Base-by-base conservation (phyloP, 2,113 vertebrate species). In the Numida meleagris region DNA sequence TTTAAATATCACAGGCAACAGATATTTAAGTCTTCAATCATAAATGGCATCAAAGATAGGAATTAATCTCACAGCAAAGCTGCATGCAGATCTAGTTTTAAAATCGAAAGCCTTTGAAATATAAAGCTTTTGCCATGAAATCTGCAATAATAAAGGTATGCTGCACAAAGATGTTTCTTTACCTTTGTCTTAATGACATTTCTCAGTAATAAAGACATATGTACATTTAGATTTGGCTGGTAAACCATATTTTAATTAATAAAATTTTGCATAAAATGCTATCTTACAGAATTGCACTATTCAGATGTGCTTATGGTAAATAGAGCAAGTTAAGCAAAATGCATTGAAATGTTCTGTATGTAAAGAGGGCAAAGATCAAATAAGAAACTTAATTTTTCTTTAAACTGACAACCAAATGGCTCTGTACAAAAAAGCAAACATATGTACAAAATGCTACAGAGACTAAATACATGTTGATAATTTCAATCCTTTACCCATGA, bases 391-490 rank as follows among this genome's bases (percentile, higher is more conserved):
- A 89, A 91, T 57, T 33, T 31, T 86, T 17, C 95, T 86, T 29
- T 38, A 91, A 98, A 98, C 97, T 95, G 96, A 98, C 94, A 97
- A 97, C 96, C 98, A 96, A 97, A 97, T 97, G 97, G 96, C 98
- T 98, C 97, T 98, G 98, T 99, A 99, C 98, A 98, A 99, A 98
- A 96, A 97, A 92, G 71, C 86, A 92, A 93, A 97, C 97, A 97
- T 96, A 96, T 98, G 94, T 98, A 98, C 98, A 99, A 99, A 99
- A 98, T 98, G 94, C 96, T 96, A 97, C 96, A 97, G 91, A 88
- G 91, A 92, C 96, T 98, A 97, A 91, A 38, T 96, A 97, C 96
- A 96, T 89, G 95, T 96, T 97, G 96, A 95, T 94, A 96, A 97
- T 95, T 90, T 96, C 94, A 93, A 79, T 91, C 92, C 92, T 96